These are phyloP conservation scores for Ceratina calcarata DNA, from an alignment of 1,140 invertebrate species.

Conservation along the genomic window DNA sequence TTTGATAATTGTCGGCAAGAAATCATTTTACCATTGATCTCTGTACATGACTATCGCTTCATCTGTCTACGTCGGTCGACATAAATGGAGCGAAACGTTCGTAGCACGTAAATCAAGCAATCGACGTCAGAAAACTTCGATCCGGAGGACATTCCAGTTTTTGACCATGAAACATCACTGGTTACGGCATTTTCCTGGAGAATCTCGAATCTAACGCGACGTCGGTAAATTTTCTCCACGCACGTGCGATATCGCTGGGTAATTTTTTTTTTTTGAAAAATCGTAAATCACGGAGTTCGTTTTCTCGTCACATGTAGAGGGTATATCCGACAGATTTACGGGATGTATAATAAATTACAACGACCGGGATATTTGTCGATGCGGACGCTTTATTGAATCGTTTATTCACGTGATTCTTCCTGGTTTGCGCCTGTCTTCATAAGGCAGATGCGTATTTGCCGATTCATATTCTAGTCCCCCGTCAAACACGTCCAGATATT, in stretches of 20 bases:
- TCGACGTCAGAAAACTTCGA: background rate
- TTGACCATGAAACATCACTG: background rate
- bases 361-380: slow-evolving; percentile 34
- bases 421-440: background rate
- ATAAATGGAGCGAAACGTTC: background rate
- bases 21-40: too few species aligned
- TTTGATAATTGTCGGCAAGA: too few species aligned
- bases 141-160: background rate
- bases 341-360: slow-evolving; percentile 48
- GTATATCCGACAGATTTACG: slow-evolving; percentile 50
- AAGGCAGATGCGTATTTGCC: slow-evolving; percentile 11
- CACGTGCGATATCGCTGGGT: slow-evolving; percentile 32
- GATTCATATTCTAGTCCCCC: background rate
- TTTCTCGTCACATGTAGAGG: slow-evolving; percentile 48
- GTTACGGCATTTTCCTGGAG: slow-evolving; percentile 32
- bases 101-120: slow-evolving; percentile 3
- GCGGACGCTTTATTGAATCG: background rate
- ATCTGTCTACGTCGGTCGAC: too few species aligned
- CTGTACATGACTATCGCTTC: too few species aligned
- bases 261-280: background rate
- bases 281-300: slow-evolving; percentile 40
- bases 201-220: background rate
- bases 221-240: slow-evolving; percentile 40
- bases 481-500: background rate
- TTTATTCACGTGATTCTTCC: slow-evolving; percentile 9